These are phyloP conservation scores for Rhegmatorhina hoffmannsi DNA, from an alignment of 2,113 vertebrate species.

Conservation along the genomic window DNA sequence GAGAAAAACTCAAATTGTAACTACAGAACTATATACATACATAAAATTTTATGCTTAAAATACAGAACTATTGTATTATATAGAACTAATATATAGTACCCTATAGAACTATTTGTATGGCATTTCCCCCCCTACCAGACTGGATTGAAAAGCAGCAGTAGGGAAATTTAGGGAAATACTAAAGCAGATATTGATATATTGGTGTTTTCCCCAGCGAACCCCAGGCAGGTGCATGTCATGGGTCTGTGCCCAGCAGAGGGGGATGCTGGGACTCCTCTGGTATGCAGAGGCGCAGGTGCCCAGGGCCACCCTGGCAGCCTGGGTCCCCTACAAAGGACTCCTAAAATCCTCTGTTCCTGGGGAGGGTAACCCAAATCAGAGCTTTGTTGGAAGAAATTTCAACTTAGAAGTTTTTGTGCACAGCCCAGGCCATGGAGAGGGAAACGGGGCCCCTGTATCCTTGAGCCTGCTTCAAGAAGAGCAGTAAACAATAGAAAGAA, in stretches of 20 bases:
- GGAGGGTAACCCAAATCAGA: neutral
- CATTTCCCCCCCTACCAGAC: neutral
- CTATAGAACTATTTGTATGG: neutral
- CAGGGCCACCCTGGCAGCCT: neutral
- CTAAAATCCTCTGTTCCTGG: neutral
- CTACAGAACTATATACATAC: neutral
- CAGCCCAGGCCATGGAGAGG: no score
- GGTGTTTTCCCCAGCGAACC: neutral
- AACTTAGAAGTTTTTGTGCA: no score
- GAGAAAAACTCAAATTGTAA: neutral
- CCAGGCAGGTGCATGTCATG: fast-evolving
- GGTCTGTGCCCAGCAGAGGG: fast-evolving
- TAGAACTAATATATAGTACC: neutral
- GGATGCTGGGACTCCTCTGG: neutral
- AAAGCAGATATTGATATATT: neutral
- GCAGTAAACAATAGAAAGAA: no score
- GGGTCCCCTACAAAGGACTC: neutral
- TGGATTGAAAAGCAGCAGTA: neutral
- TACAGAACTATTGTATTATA: neutral
- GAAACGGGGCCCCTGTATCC: no score
- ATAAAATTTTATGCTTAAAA: neutral
- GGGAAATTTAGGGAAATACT: neutral
- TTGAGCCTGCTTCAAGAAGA: no score
- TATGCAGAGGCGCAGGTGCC: neutral
- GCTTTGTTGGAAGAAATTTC: no score